Conservation (phyloP, 2,797 vertebrate species). For the Ctenopoma multispine region DNA sequence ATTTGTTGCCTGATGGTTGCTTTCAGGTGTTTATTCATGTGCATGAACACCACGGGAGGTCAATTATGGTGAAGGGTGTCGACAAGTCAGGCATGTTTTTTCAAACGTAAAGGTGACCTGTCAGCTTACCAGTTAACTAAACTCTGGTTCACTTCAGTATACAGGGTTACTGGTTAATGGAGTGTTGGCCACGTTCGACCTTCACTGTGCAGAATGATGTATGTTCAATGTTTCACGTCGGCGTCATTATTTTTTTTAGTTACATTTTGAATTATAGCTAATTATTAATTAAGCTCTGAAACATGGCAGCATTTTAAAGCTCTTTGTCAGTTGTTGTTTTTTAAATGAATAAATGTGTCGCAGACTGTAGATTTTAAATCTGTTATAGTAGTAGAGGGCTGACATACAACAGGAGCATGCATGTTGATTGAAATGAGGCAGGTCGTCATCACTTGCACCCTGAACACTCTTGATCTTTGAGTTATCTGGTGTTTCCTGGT, state of each 20-base stretch:
- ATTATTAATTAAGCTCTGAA: neutral
- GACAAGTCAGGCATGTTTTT: neutral
- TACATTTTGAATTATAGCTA: too few relatives aligned
- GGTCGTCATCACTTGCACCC: neutral
- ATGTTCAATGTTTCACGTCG: too few relatives aligned
- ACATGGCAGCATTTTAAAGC: too few relatives aligned
- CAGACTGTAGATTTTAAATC: neutral
- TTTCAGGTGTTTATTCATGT: slow-evolving; percentile 35
- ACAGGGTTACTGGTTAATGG: too few relatives aligned
- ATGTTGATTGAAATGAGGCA: too few relatives aligned
- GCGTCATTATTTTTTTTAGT: too few relatives aligned
- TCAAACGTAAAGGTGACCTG: slow-evolving; percentile 46
- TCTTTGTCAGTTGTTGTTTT: neutral
- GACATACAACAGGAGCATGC: neutral
- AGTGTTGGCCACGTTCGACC: too few relatives aligned
- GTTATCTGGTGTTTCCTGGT: neutral
- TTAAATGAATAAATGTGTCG: neutral
- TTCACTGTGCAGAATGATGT: too few relatives aligned
- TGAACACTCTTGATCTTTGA: neutral
- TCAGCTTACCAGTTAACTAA: slow-evolving; percentile 27
- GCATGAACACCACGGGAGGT: slow-evolving; percentile 31
- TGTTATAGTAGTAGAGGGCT: neutral
- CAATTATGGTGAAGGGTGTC: slow-evolving; percentile 20
- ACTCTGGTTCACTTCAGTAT: neutral
- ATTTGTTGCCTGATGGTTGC: slow-evolving; percentile 7